A percentile compares a stretch with the other conserved stretches of the same genome.
These are phyloP conservation scores for Euplexia lucipara DNA, from an alignment of 2,888 invertebrate genomes.

Conservation along the genomic window DNA sequence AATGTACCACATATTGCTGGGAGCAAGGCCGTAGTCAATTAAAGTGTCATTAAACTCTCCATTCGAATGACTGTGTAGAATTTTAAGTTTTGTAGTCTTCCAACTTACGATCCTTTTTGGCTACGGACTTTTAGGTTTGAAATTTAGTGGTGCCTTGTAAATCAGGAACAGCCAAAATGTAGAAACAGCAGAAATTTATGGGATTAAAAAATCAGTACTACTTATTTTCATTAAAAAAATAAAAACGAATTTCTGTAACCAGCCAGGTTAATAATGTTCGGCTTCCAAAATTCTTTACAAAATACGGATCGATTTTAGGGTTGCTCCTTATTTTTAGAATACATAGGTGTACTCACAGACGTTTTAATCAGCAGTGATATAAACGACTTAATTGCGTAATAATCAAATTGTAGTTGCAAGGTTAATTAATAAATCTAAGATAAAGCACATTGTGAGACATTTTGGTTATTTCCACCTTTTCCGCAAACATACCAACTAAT, in stretches of 20 bases:
- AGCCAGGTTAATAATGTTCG: not conserved
- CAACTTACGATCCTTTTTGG: constrained; percentile 18
- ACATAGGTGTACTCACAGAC: not conserved
- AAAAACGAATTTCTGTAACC: constrained; percentile 1
- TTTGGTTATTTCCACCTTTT: constrained; percentile 31
- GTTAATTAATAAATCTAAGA: constrained; percentile 28
- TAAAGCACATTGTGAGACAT: constrained; percentile 12
- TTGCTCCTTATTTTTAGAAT: not conserved
- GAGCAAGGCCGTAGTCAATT: constrained; percentile 12
- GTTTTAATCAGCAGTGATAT: constrained; percentile 7
- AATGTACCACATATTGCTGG: constrained; percentile 2
- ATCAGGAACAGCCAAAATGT: not conserved
- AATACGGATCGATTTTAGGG: not conserved
- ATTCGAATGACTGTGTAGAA: constrained; percentile 31
- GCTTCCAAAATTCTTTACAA: not conserved
- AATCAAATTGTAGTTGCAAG: constrained; percentile 17
- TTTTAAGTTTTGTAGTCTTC: constrained; percentile 48
- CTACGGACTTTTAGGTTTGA: not conserved
- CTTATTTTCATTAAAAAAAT: not conserved
- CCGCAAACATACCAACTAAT: constrained; percentile 20
- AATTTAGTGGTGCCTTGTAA: constrained; percentile 20
- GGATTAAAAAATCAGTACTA: constrained; percentile 9
- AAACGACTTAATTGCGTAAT: constrained; percentile 1
- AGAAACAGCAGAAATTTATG: no score
- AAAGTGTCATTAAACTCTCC: constrained; percentile 31